These are phyloP conservation scores for Vipera ursinii DNA, from an alignment of 2,797 vertebrate genomes.

Conservation along the genomic window DNA sequence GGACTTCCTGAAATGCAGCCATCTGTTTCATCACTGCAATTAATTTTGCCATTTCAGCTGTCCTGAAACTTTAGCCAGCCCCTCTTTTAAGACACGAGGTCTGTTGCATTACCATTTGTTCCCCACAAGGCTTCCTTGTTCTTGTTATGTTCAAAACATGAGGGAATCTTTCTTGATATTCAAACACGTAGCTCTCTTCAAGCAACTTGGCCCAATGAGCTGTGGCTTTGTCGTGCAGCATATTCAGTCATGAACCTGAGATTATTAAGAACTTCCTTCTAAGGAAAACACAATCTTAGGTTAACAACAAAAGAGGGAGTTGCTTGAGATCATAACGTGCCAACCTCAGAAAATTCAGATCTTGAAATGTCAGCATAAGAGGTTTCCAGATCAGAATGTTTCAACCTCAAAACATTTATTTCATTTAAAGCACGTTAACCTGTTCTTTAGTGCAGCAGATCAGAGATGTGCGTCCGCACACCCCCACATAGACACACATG, in stretches of 20 bases:
- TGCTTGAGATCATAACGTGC: not conserved
- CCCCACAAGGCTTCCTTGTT: not conserved
- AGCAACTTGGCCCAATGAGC: not conserved
- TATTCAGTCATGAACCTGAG: not conserved
- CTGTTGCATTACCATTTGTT: not conserved
- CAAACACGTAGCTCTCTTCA: not conserved
- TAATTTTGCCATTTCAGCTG: not conserved
- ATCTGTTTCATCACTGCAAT: not conserved
- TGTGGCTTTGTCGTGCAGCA: not conserved
- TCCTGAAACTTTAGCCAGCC: not conserved
- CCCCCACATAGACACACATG: not conserved
- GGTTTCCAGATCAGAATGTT: not conserved
- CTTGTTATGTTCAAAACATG: not conserved
- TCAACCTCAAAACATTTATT: not conserved
- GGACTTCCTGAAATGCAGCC: not conserved
- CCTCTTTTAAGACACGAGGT: no score
- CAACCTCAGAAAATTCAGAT: not conserved
- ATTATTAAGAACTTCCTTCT: not conserved
- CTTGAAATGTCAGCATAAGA: not conserved
- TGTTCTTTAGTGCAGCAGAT: not conserved
- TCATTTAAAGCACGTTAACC: not conserved
- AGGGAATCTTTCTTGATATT: not conserved
- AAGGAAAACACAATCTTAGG: not conserved
- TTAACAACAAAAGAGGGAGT: not conserved
- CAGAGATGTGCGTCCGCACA: not conserved